phyloP scores from a whole-genome alignment of 2,797 vertebrate species.

The Numenius phaeopus region DNA sequence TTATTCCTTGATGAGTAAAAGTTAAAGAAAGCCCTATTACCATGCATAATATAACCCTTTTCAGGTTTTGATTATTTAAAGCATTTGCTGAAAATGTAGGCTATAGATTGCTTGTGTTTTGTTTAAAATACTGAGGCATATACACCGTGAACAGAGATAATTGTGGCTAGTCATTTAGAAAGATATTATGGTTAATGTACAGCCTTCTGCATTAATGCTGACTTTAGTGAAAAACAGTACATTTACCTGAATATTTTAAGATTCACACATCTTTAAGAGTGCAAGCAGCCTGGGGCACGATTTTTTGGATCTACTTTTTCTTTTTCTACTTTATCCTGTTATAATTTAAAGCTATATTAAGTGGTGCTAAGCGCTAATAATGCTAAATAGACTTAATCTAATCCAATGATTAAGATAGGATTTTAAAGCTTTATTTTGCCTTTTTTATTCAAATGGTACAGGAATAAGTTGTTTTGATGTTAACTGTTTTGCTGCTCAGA shows the following conservation, averaged over 20 bases:
- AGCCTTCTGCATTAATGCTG: background rate
- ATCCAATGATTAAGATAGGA: background rate
- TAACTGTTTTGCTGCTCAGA: background rate
- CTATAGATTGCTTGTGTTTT: background rate
- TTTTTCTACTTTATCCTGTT: background rate
- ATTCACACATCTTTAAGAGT: background rate
- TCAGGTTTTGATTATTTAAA: background rate
- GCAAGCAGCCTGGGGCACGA: background rate
- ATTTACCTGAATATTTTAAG: background rate
- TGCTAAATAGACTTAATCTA: constrained; percentile 19
- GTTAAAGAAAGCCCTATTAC: background rate
- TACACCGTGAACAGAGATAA: background rate
- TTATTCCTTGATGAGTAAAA: background rate
- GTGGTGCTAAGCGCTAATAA: background rate
- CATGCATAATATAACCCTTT: background rate
- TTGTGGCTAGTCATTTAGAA: background rate
- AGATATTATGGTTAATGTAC: background rate
- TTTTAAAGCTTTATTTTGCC: background rate
- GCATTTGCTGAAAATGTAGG: background rate
- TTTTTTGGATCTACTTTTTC: background rate
- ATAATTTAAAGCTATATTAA: constrained; percentile 24
- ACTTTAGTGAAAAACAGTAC: background rate
- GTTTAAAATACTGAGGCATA: background rate
- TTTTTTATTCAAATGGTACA: background rate
- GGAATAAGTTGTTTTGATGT: background rate